Evolutionary conservation across 2,797 vertebrate species (phyloP), one percentile per base, ranked within the genome.

Genomic region (Acestrorhynchus altus): DNA sequence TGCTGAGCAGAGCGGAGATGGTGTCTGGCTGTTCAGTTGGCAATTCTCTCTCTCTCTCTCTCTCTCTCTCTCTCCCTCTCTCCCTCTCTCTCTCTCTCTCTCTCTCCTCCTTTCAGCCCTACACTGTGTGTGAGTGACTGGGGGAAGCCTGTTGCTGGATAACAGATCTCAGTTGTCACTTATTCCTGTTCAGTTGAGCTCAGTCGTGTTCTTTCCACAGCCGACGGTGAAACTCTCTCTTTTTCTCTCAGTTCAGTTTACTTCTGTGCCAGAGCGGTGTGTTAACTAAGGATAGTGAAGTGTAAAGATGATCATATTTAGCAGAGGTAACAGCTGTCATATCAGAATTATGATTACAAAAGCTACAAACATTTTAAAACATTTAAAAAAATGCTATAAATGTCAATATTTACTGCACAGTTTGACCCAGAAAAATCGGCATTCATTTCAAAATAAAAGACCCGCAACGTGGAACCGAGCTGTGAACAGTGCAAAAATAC

Each of bases 1-100:
- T 59, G 72, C 71, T 31, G 75, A 64, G 63, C 72, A 64, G 59
- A 35, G 72, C 40, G 60, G 61, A 80, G 42, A 49, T 72, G 71
- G 70, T 26, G 66, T 74, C 74, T 66, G 42, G n/a, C 54, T 63
- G 46, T 66, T 84, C 31, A 40, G 26, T 44, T 42, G 31, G 31
- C 31, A n/a, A n/a, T 57, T 57, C 52, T 69, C 51, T 26, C 13
- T 70, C 49, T 46, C 6, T 26, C 18, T 76, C 31, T 35, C 35
- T 46, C 66, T 57, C 69, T 57, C 52, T 69, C 51, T 26, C 13
- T 70, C 49, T 46, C 6, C 20, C 18, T 76, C 31, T 35, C 35
- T 46, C 66, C 47, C 69, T 54, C 59, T 35, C 28, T 28, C 28
- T 63, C 35, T 13, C 22, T 4, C 2, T 28, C 24, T 67, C 46